phyloP scores from a whole-genome alignment of 2,113 vertebrate species.

The Thinocorus orbignyianus region DNA sequence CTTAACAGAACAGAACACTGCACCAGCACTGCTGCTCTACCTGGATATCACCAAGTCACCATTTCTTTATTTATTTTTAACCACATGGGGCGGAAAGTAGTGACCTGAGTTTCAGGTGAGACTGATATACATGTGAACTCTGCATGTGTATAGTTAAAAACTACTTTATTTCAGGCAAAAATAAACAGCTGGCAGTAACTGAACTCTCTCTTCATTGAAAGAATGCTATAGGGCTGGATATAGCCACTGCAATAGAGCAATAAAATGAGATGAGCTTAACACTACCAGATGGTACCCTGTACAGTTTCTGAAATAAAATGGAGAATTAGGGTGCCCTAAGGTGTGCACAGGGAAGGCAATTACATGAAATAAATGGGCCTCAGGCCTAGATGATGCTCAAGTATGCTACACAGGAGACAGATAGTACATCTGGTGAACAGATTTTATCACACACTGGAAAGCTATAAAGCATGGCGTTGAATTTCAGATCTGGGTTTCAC shows the following conservation, averaged over 20 bases:
- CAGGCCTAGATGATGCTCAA: conserved; percentile 87
- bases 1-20: conserved; percentile 5
- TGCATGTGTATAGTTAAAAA: conserved; percentile 63
- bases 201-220: conserved; percentile 63
- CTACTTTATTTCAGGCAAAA: conserved; percentile 76
- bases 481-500: conserved; percentile 74
- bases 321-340: conserved; percentile 96
- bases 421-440: conserved; percentile 89
- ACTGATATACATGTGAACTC: conserved; percentile 59
- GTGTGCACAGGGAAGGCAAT: conserved; percentile 95
- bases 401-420: conserved; percentile 85
- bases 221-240: conserved; percentile 62
- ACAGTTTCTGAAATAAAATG: conserved; percentile 96
- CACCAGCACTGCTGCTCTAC: neutral
- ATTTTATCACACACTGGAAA: conserved; percentile 84
- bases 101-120: conserved; percentile 51
- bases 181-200: conserved; percentile 76
- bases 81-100: conserved; percentile 22
- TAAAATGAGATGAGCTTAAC: conserved; percentile 84
- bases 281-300: conserved; percentile 96
- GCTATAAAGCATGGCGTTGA: conserved; percentile 77
- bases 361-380: conserved; percentile 99
- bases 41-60: neutral
- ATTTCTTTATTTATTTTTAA: conserved; percentile 21
- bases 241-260: conserved; percentile 67